Conservation (phyloP, 2,113 vertebrate species). For the Phyllostomus discolor region DNA sequence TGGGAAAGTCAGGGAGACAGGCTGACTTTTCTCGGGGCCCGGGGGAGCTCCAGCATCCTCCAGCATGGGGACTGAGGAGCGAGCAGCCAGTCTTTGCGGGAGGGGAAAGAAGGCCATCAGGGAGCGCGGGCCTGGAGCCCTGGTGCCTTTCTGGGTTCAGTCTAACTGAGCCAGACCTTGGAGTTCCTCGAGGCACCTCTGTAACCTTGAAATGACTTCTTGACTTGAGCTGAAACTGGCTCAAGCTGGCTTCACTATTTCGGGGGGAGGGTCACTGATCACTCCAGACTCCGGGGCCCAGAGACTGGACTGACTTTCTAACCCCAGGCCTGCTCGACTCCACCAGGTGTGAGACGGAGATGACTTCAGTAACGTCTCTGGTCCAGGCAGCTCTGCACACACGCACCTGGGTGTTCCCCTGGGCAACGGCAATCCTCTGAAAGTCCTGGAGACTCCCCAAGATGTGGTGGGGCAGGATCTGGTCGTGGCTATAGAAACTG, state of each 20-base stretch:
- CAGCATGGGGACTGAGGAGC: background rate
- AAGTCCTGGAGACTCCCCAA: conserved; percentile 90
- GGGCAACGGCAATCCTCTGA: conserved; percentile 83
- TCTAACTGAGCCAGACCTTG: background rate
- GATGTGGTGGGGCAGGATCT: conserved; percentile 90
- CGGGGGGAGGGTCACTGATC: background rate
- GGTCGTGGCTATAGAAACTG: conserved; percentile 72
- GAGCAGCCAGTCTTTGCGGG: background rate
- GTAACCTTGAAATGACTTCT: background rate
- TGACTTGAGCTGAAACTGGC: background rate
- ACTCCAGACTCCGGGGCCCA: background rate
- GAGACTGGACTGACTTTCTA: background rate
- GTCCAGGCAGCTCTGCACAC: background rate
- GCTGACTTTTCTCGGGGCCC: background rate
- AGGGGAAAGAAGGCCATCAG: background rate
- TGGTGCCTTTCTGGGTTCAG: background rate
- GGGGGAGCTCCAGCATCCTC: background rate
- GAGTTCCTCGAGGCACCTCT: background rate
- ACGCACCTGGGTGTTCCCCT: conserved; percentile 84
- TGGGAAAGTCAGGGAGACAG: background rate
- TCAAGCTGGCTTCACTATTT: background rate
- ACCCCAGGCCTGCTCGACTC: background rate
- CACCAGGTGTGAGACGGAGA: background rate
- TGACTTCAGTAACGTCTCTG: background rate
- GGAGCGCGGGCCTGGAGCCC: background rate